Percentiles rank a stretch among this genome's conserved stretches.
Evolutionary conservation across 2,888 invertebrate genomes (phyloP).

Genomic region (Brachypterus glaber): DNA sequence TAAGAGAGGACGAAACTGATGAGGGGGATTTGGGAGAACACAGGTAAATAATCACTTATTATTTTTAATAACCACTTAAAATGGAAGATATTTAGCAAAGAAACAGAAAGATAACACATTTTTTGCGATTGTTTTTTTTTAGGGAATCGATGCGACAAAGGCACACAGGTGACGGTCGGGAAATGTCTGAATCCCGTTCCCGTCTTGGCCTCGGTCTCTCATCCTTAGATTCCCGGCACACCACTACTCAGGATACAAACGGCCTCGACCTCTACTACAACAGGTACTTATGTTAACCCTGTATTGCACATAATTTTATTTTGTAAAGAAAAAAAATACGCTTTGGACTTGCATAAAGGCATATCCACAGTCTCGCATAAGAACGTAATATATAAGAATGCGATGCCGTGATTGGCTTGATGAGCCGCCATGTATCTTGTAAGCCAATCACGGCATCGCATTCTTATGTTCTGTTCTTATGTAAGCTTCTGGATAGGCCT

Average conservation of each 20-base stretch:
- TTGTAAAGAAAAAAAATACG: too few relatives aligned
- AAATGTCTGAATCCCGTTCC: conserved; percentile 68
- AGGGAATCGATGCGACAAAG: conserved; percentile 44
- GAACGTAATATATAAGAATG: too few relatives aligned
- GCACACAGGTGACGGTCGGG: conserved; percentile 65
- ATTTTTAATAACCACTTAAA: conserved; percentile 1
- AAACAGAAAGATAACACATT: not conserved
- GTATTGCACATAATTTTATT: too few relatives aligned
- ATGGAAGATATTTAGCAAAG: not conserved
- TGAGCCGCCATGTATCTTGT: too few relatives aligned
- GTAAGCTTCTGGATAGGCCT: too few relatives aligned
- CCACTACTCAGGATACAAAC: conserved; percentile 41
- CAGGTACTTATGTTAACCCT: conserved; percentile 6
- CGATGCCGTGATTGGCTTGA: too few relatives aligned
- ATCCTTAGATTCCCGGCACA: conserved; percentile 47
- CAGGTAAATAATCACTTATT: conserved; percentile 25
- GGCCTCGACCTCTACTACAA: conserved; percentile 69
- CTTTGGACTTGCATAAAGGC: too few relatives aligned
- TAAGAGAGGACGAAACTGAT: conserved; percentile 70
- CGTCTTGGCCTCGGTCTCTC: conserved; percentile 62
- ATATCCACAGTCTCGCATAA: too few relatives aligned
- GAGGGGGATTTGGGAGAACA: conserved; percentile 48
- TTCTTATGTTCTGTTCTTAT: too few relatives aligned
- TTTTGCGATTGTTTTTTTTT: conserved; percentile 12
- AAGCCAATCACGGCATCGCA: too few relatives aligned